phyloP scores from a whole-genome alignment of 2,888 invertebrate species.

The Teinopalpus imperialis region DNA sequence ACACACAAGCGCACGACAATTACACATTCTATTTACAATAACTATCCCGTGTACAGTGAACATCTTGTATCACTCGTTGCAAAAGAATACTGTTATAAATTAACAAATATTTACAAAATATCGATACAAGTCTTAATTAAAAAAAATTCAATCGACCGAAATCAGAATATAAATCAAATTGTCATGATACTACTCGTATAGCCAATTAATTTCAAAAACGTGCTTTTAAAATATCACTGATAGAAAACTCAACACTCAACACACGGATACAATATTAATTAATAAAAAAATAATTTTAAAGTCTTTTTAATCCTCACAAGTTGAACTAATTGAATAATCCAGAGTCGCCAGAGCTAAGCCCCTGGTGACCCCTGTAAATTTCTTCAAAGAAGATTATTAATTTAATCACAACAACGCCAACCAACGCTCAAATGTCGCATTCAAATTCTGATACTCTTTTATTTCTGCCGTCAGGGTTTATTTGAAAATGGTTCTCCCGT shows the following conservation, averaged over 20 bases:
- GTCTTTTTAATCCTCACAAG: constrained; percentile 7
- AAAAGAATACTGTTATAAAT: constrained; percentile 69
- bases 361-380: neutral
- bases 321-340: constrained; percentile 3
- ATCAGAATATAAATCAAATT: constrained; percentile 47
- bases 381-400: constrained; percentile 1
- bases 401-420: constrained; percentile 1
- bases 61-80: constrained; percentile 37
- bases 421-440: constrained; percentile 73
- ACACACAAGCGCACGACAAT: constrained; percentile 17
- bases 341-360: neutral
- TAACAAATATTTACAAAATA: constrained; percentile 62
- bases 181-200: constrained; percentile 37
- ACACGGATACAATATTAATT: constrained; percentile 1
- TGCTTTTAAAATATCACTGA: constrained; percentile 11
- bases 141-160: constrained; percentile 45
- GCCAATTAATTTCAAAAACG: neutral
- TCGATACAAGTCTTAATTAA: constrained; percentile 45
- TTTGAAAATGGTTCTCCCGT: constrained; percentile 68
- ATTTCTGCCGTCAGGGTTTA: constrained; percentile 72
- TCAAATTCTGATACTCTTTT: constrained; percentile 84
- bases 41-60: constrained; percentile 39
- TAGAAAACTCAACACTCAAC: constrained; percentile 8
- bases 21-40: constrained; percentile 33
- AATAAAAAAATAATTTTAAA: neutral